These are phyloP conservation scores for Pycnonotus jocosus DNA, from an alignment of 2,113 vertebrate species.

Conservation along the genomic window DNA sequence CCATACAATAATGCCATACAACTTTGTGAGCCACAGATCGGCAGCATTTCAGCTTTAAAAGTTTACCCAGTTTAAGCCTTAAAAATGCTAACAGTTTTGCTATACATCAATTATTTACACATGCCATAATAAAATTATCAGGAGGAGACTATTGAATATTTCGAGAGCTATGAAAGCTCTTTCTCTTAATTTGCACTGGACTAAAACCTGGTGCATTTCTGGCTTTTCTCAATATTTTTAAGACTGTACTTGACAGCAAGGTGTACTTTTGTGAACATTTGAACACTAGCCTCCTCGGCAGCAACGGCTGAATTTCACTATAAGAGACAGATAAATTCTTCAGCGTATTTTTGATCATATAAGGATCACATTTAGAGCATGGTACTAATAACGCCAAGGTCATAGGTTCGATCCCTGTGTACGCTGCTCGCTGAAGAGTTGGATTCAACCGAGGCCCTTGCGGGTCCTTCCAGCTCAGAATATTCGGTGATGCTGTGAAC, in stretches of 20 bases:
- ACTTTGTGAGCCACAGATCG: too few relatives aligned
- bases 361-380: background rate
- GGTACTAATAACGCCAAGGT: background rate
- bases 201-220: background rate
- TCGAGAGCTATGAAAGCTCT: background rate
- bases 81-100: background rate
- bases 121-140: background rate
- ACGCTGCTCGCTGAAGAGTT: too few relatives aligned
- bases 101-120: background rate
- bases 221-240: background rate
- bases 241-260: background rate
- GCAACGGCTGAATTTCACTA: fast-evolving
- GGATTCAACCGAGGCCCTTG: fast-evolving
- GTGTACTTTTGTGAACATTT: background rate
- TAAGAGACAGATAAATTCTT: fast-evolving
- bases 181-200: background rate
- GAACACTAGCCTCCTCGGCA: background rate
- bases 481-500: background rate
- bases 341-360: background rate
- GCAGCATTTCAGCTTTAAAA: background rate
- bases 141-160: background rate
- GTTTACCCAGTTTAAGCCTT: background rate
- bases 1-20: background rate
- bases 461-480: background rate
- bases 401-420: fast-evolving